phyloP scores from a whole-genome alignment of 2,797 vertebrate species.

The Epinephelus malabaricus region DNA sequence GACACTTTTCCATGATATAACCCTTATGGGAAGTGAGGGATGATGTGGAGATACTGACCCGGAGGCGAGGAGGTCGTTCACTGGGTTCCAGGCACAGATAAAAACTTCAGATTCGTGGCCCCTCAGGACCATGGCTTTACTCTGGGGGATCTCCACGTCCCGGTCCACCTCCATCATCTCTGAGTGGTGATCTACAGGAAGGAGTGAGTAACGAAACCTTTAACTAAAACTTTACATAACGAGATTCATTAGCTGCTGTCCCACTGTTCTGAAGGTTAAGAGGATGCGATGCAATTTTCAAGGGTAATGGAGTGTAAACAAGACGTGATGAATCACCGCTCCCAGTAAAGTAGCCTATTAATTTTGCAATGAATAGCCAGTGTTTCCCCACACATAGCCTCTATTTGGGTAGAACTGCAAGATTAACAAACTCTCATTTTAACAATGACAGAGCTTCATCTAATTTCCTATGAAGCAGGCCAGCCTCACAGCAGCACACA shows the following conservation, averaged over 20 bases:
- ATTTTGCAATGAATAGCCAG: neutral
- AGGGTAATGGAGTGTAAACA: neutral
- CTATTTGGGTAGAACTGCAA: neutral
- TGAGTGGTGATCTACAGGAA: constrained; percentile 92
- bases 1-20: neutral
- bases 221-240: neutral
- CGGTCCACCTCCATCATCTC: constrained; percentile 99
- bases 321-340: constrained; percentile 3
- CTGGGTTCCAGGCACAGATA: constrained; percentile 99
- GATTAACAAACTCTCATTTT: constrained; percentile 4
- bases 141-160: constrained; percentile 97
- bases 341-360: constrained; percentile 1
- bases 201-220: neutral
- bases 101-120: constrained; percentile 99
- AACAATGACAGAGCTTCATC: constrained; percentile 2
- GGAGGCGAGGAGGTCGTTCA: constrained; percentile 97
- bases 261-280: neutral
- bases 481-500: constrained; percentile 8
- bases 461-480: constrained; percentile 27
- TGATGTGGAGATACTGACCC: constrained; percentile 86
- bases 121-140: constrained; percentile 97
- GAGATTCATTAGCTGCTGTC: neutral
- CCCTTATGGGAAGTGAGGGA: neutral
- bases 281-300: neutral
- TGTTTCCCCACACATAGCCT: neutral